Evolutionary conservation across 2,113 vertebrate genomes (phyloP).

Genomic region (Reinhardtius hippoglossoides): DNA sequence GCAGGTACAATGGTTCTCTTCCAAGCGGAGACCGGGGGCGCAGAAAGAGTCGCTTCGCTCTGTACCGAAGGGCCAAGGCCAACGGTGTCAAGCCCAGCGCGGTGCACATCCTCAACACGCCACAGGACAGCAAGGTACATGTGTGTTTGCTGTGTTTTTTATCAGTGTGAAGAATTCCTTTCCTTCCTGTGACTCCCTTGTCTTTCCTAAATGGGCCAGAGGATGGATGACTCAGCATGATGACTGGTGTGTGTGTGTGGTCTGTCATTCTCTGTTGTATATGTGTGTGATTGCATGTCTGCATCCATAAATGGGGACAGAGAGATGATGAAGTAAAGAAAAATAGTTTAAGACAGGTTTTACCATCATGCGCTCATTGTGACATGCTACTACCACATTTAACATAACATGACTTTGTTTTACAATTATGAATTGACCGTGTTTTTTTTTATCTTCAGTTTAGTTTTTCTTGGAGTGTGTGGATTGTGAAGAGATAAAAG

Average conservation of each 20-base stretch:
- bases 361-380: not conserved
- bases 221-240: conserved; percentile 50
- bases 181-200: conserved; percentile 59
- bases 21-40: conserved; percentile 95
- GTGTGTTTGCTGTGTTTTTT: conserved; percentile 2
- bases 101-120: conserved; percentile 95
- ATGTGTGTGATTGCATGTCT: not conserved
- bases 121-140: conserved; percentile 93
- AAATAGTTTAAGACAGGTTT: not conserved
- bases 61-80: conserved; percentile 92
- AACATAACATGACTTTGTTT: not conserved
- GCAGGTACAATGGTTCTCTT: conserved; percentile 97
- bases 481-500: not conserved
- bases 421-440: not conserved
- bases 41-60: conserved; percentile 97
- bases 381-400: not conserved
- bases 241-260: not conserved
- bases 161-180: conserved; percentile 24
- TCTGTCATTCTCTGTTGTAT: too few species aligned
- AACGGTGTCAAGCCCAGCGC: conserved; percentile 96
- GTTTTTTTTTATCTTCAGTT: not conserved
- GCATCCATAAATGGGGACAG: not conserved
- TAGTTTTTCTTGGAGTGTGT: not conserved
- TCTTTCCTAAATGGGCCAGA: conserved; percentile 23
- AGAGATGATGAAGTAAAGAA: not conserved